Conservation (phyloP, 2,797 vertebrate genomes). For the Prunella strophiata region DNA sequence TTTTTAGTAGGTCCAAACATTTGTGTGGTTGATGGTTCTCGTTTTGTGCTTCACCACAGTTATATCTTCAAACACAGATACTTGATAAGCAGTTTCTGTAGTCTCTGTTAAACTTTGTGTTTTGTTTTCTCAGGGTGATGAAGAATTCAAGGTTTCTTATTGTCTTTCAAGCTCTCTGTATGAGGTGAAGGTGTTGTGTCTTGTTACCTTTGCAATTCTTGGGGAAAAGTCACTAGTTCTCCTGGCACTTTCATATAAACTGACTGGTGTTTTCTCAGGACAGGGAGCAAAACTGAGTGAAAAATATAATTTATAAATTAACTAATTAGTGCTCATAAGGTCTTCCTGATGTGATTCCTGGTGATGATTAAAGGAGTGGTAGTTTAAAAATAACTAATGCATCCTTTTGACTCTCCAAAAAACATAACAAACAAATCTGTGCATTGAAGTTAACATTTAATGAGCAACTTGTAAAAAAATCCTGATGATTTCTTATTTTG, state of each 20-base stretch:
- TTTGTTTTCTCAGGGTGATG: background rate
- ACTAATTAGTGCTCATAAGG: background rate
- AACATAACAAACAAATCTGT: background rate
- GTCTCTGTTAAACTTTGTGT: background rate
- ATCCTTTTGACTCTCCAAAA: background rate
- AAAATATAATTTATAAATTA: background rate
- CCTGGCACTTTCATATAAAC: background rate
- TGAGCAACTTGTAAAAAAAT: background rate
- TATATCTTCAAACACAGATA: background rate
- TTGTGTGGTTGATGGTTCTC: background rate
- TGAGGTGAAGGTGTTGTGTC: background rate
- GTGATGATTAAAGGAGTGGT: background rate
- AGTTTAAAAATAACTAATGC: constrained; percentile 12
- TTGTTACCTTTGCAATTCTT: background rate
- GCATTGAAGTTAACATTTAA: background rate
- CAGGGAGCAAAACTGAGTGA: background rate
- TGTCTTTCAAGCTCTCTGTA: background rate
- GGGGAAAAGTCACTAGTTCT: background rate
- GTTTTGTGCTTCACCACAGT: background rate
- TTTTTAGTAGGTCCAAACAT: background rate
- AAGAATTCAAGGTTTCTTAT: background rate
- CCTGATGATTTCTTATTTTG: background rate
- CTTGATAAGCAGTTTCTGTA: background rate
- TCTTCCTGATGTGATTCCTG: background rate
- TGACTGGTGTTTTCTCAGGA: background rate